Percentiles rank a stretch among this genome's conserved stretches.
phyloP scores from a whole-genome alignment of 2,888 invertebrate species.

The Athetis lepigone region DNA sequence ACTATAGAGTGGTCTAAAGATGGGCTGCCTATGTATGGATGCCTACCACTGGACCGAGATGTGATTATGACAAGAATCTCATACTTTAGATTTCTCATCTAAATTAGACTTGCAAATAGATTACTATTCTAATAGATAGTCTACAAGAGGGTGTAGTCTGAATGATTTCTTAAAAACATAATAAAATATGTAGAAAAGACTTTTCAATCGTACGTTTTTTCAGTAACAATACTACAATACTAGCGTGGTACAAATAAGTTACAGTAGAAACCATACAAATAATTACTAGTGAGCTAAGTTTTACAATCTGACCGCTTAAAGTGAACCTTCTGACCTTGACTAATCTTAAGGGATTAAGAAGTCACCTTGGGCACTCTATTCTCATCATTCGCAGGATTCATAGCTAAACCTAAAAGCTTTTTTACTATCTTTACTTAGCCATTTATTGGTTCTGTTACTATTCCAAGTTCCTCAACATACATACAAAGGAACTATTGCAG shows the following conservation, averaged over 20 bases:
- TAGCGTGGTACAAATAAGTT: conserved; percentile 11
- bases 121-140: no score
- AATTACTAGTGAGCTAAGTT: conserved; percentile 13
- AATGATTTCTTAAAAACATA: background rate
- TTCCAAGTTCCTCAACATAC: conserved; percentile 7
- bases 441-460: background rate
- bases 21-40: no score
- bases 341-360: conserved; percentile 19
- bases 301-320: conserved; percentile 28
- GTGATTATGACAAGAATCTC: background rate
- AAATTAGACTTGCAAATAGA: no score
- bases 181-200: background rate
- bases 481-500: conserved; percentile 14
- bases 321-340: conserved; percentile 33
- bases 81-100: background rate
- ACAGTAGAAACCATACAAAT: conserved; percentile 18
- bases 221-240: background rate
- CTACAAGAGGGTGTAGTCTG: no score
- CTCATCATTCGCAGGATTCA: background rate
- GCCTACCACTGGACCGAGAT: background rate
- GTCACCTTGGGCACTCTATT: conserved; percentile 7
- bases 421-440: no score
- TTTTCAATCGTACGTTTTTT: background rate
- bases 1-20: no score
- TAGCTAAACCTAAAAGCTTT: background rate